These are phyloP conservation scores for Copidosoma aretas DNA, from an alignment of 2,888 invertebrate genomes.

Conservation along the genomic window DNA sequence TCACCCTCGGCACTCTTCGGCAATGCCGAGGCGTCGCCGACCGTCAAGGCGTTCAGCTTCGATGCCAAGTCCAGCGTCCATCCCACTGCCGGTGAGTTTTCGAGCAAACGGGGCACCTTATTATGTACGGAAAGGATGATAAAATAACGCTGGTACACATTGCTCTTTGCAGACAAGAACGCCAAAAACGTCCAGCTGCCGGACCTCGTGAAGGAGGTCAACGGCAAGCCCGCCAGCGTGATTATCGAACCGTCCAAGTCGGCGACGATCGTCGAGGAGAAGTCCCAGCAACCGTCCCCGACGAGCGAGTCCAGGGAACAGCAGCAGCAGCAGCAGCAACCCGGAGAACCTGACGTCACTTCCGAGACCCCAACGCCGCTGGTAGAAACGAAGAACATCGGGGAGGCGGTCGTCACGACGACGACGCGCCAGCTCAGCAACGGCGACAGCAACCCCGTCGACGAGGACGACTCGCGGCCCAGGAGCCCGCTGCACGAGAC, in stretches of 20 bases:
- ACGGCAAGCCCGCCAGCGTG: neutral
- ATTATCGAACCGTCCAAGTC: slow-evolving; percentile 21
- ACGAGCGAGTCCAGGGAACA: slow-evolving; percentile 10
- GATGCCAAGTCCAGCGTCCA: slow-evolving; percentile 19
- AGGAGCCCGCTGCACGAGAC: slow-evolving; percentile 52
- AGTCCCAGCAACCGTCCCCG: slow-evolving; percentile 11
- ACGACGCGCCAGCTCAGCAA: slow-evolving; percentile 13
- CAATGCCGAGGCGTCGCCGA: slow-evolving; percentile 19
- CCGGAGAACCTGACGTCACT: no score
- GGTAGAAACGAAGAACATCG: slow-evolving; percentile 13
- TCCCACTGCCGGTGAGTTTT: slow-evolving; percentile 23
- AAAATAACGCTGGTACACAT: no score
- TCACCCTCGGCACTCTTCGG: slow-evolving; percentile 48
- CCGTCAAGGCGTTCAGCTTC: slow-evolving; percentile 43
- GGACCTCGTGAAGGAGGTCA: slow-evolving; percentile 51
- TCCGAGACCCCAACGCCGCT: slow-evolving; percentile 27
- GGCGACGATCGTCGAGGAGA: slow-evolving; percentile 20
- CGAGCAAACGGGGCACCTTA: no score
- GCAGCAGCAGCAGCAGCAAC: no score
- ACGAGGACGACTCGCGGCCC: slow-evolving; percentile 58
- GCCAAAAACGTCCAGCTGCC: slow-evolving; percentile 50
- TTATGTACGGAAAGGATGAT: no score
- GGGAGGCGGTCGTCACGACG: slow-evolving; percentile 1
- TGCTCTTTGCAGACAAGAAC: slow-evolving; percentile 38
- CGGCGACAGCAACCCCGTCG: slow-evolving; percentile 37